A percentile compares a stretch with the other conserved stretches of the same genome.
These are phyloP conservation scores for Rhea pennata DNA, from an alignment of 2,113 vertebrate species.

Conservation along the genomic window DNA sequence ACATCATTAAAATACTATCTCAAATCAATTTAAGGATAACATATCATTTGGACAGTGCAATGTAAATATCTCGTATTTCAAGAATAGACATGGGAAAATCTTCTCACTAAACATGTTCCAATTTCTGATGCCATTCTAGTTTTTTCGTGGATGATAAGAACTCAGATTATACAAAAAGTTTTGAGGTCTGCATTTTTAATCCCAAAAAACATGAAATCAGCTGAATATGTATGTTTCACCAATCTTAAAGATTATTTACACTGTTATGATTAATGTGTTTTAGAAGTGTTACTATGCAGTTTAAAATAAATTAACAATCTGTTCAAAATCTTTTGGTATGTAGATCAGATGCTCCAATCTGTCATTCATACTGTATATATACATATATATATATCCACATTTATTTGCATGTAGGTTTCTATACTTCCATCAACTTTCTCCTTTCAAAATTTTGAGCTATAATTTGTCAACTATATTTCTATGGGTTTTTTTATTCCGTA, in stretches of 20 bases:
- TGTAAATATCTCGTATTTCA: constrained; percentile 5
- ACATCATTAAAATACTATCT: background rate
- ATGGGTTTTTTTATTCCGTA: background rate
- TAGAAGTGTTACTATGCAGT: constrained; percentile 63
- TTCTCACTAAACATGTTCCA: background rate
- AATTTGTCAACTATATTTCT: constrained; percentile 31
- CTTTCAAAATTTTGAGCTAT: constrained; percentile 28
- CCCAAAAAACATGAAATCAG: background rate
- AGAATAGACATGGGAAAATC: background rate
- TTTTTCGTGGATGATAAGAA: background rate
- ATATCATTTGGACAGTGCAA: background rate
- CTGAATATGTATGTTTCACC: constrained; percentile 22
- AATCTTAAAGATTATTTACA: constrained; percentile 33
- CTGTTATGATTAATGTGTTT: constrained; percentile 66
- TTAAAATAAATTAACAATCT: constrained; percentile 71
- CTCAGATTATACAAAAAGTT: constrained; percentile 4
- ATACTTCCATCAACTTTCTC: constrained; percentile 28
- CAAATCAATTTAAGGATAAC: constrained; percentile 17
- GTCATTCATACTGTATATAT: constrained; percentile 44
- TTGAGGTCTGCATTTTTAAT: constrained; percentile 36
- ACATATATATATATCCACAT: background rate
- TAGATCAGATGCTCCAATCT: constrained; percentile 51
- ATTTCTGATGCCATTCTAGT: background rate
- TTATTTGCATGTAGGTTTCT: constrained; percentile 41
- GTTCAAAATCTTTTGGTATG: constrained; percentile 48